Evolutionary conservation across 2,797 vertebrate genomes (phyloP).

Genomic region (Moxostoma hubbsi): DNA sequence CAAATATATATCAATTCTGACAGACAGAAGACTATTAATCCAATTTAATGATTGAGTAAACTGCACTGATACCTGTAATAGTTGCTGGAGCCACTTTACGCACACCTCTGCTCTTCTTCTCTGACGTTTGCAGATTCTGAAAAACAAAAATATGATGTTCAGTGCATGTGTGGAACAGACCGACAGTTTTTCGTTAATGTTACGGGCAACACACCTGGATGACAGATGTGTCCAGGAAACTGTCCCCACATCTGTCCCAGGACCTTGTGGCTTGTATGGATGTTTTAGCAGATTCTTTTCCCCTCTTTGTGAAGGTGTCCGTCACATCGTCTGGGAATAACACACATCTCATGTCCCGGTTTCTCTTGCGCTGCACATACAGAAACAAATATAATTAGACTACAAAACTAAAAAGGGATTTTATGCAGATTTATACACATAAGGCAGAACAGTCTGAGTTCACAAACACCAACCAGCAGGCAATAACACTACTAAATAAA

Average conservation of each 20-base stretch:
- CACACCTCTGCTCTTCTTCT: constrained; percentile 65
- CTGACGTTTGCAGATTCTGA: constrained; percentile 69
- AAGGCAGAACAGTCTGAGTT: too few relatives aligned
- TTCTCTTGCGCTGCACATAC: constrained; percentile 75
- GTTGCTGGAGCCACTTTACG: constrained; percentile 67
- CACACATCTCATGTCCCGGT: constrained; percentile 67
- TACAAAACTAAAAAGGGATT: too few relatives aligned
- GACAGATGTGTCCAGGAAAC: constrained; percentile 75
- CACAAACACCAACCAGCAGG: too few relatives aligned
- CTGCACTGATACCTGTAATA: constrained; percentile 66
- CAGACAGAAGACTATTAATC: background rate
- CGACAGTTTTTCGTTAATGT: background rate
- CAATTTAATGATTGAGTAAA: background rate
- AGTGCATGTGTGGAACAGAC: background rate
- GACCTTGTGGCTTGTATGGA: constrained; percentile 72
- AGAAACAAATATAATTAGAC: background rate
- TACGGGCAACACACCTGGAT: constrained; percentile 61
- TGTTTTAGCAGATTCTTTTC: constrained; percentile 59
- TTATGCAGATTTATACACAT: too few relatives aligned
- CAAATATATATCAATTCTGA: too few relatives aligned
- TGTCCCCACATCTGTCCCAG: constrained; percentile 86
- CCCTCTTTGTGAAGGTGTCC: constrained; percentile 55
- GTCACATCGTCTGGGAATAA: constrained; percentile 78
- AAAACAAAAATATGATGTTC: constrained; percentile 40
- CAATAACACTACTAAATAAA: too few relatives aligned